Conservation (phyloP, 2,888 invertebrate species). For the Lumbricus terrestris region DNA sequence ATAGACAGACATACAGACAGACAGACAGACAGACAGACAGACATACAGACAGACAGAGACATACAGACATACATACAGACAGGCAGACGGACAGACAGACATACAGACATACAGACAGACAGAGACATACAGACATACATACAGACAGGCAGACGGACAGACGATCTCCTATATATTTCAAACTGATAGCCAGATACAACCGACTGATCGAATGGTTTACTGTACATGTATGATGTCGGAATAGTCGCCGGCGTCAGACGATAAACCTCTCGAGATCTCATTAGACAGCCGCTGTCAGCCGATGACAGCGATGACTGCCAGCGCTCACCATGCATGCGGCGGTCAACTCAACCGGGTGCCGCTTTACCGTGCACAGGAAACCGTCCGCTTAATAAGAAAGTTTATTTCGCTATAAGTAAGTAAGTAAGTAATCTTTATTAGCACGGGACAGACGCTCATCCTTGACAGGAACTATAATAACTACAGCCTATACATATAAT, state of each 20-base stretch:
- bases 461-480: no score
- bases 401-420: neutral
- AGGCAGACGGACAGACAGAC: no score
- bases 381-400: neutral
- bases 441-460: no score
- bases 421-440: no score
- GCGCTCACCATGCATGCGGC: neutral
- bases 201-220: neutral
- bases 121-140: neutral
- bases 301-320: neutral
- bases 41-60: no score
- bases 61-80: no score
- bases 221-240: neutral
- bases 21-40: no score
- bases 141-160: neutral
- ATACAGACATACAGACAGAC: neutral
- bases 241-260: neutral
- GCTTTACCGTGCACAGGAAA: neutral
- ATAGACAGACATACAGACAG: no score
- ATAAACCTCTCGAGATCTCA: neutral
- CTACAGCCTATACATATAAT: no score
- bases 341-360: neutral
- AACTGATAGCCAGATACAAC: neutral
- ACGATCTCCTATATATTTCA: neutral
- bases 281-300: conserved; percentile 13